phyloP scores from a whole-genome alignment of 1,140 invertebrate genomes.

The Halesus radiatus region DNA sequence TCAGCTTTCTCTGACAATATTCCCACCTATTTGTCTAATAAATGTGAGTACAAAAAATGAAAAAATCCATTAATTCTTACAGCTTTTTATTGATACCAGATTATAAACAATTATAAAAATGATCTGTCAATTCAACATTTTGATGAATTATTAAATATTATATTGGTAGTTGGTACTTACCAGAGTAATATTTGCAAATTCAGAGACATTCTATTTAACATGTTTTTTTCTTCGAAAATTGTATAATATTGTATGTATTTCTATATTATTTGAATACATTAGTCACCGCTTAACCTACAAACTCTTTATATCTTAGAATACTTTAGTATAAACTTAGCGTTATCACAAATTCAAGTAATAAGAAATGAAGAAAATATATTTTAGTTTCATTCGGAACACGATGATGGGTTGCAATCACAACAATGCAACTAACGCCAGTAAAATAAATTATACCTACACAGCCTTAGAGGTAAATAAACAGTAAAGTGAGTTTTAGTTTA shows the following conservation, averaged over 20 bases:
- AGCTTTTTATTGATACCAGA: constrained; percentile 25
- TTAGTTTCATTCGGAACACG: constrained; percentile 27
- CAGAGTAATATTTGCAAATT: background rate
- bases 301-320: constrained; percentile 53
- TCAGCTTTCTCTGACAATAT: no score
- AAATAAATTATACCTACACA: constrained; percentile 16
- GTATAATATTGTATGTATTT: background rate
- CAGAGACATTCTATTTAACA: background rate
- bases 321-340: constrained; percentile 51
- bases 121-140: background rate
- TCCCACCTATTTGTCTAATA: no score
- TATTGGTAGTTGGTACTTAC: no score
- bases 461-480: constrained; percentile 7
- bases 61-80: constrained; percentile 4
- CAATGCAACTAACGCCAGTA: constrained; percentile 4
- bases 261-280: background rate
- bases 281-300: constrained; percentile 46
- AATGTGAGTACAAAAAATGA: constrained; percentile 5
- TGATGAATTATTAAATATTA: background rate
- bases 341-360: constrained; percentile 56
- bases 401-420: background rate
- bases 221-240: no score
- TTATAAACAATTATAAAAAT: constrained; percentile 23
- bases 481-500: no score
- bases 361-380: constrained; percentile 36